A percentile compares a stretch with the other conserved stretches of the same genome.
These are phyloP conservation scores for Stigmatopora nigra DNA, from an alignment of 2,113 vertebrate genomes.

Conservation along the genomic window DNA sequence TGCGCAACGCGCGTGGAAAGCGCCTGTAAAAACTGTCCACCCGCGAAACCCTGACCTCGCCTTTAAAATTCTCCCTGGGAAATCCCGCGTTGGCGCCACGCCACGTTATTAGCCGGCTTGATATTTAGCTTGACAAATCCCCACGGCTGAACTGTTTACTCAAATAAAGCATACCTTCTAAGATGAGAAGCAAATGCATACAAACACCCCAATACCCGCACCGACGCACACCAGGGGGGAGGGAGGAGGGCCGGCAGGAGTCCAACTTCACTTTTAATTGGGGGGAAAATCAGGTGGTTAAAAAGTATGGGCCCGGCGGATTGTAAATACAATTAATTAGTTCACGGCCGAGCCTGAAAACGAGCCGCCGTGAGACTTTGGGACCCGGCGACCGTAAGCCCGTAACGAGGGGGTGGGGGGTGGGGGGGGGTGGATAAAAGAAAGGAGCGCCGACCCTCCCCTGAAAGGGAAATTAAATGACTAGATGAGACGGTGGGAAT, in stretches of 20 bases:
- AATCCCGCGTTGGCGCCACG: background rate
- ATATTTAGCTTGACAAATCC: slow-evolving; percentile 5
- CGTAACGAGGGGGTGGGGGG: background rate
- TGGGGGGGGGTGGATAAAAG: background rate
- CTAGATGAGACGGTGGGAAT: background rate
- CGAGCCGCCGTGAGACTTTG: slow-evolving; percentile 22
- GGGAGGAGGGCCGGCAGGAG: slow-evolving; percentile 15
- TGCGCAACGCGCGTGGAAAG: too few species aligned
- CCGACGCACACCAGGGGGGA: slow-evolving; percentile 18
- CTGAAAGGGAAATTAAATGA: background rate
- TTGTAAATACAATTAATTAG: slow-evolving; percentile 58
- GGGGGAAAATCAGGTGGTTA: slow-evolving; percentile 55
- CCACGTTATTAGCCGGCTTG: background rate
- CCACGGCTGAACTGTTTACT: slow-evolving; percentile 47
- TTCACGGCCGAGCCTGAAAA: slow-evolving; percentile 57
- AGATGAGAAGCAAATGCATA: slow-evolving; percentile 1
- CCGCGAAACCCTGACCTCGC: background rate
- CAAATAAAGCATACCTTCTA: slow-evolving; percentile 26
- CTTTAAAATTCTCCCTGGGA: background rate
- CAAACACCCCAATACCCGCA: slow-evolving; percentile 2
- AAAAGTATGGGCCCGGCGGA: slow-evolving; percentile 40
- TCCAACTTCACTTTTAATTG: slow-evolving; percentile 55
- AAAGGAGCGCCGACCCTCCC: background rate
- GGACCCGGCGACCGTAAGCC: background rate
- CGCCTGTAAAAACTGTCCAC: too few species aligned